phyloP scores from a whole-genome alignment of 2,797 vertebrate species.

The Diceros bicornis region DNA sequence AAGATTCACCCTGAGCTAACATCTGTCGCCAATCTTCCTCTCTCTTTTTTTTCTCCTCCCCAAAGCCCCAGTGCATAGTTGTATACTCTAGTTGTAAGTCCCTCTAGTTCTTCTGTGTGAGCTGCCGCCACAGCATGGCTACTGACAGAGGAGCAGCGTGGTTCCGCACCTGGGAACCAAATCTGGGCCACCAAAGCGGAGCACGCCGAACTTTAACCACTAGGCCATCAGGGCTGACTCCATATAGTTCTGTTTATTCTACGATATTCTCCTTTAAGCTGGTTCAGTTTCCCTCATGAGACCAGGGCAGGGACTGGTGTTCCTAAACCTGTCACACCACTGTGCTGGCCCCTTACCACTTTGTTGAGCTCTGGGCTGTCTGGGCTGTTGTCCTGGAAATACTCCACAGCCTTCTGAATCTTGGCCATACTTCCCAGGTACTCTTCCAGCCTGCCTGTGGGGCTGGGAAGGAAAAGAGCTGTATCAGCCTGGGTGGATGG shows the following conservation, averaged over 20 bases:
- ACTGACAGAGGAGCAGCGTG: no score
- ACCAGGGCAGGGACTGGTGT: neutral
- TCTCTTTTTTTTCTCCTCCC: no score
- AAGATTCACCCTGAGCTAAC: no score
- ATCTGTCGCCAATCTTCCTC: no score
- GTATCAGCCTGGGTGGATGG: neutral
- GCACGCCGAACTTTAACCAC: no score
- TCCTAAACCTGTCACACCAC: neutral
- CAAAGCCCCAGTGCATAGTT: no score
- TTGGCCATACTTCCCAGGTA: constrained; percentile 97
- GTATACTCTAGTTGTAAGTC: no score
- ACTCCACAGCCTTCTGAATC: constrained; percentile 99
- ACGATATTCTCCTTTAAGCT: neutral
- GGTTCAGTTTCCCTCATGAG: neutral
- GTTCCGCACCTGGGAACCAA: no score
- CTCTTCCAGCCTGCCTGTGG: constrained; percentile 96
- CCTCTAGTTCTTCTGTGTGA: no score
- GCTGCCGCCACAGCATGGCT: no score
- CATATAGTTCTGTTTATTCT: neutral
- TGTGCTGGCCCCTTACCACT: constrained; percentile 91
- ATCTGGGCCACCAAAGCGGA: no score
- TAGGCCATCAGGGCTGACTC: no score
- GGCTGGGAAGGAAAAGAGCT: constrained; percentile 88
- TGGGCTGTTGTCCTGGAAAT: constrained; percentile 98
- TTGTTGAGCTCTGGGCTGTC: constrained; percentile 98